Evolutionary conservation across 2,113 vertebrate genomes (phyloP).

Genomic region (Callipepla squamata): DNA sequence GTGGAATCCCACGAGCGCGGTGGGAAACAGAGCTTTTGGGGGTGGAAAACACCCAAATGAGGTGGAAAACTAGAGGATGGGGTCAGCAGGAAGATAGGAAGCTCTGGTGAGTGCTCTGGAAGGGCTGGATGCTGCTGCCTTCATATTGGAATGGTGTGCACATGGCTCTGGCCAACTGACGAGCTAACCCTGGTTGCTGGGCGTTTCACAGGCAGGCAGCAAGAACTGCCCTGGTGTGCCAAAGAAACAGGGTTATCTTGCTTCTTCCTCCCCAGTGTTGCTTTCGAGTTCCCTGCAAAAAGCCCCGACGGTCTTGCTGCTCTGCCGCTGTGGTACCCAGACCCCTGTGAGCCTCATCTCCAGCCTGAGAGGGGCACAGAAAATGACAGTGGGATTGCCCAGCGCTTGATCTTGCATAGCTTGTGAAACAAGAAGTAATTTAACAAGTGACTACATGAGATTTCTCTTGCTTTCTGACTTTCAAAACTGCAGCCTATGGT

Average conservation of each 20-base stretch:
- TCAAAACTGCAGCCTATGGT: constrained; percentile 71
- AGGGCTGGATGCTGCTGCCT: background rate
- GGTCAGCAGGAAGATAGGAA: background rate
- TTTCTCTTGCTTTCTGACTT: constrained; percentile 75
- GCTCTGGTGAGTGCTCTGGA: background rate
- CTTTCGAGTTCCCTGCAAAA: fast-evolving
- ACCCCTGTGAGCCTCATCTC: background rate
- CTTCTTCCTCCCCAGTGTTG: background rate
- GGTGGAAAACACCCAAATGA: background rate
- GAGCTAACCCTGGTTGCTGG: background rate
- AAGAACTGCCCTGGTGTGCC: background rate
- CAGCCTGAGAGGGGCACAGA: background rate
- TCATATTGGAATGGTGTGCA: fast-evolving
- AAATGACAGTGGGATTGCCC: constrained; percentile 19
- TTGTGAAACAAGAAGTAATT: constrained; percentile 69
- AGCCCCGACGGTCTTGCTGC: fast-evolving
- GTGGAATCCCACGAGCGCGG: background rate
- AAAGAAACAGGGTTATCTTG: background rate
- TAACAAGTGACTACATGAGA: constrained; percentile 68
- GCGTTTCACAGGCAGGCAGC: background rate
- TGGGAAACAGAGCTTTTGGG: background rate
- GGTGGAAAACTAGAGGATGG: background rate
- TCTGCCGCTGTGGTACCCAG: background rate
- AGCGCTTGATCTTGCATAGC: constrained; percentile 46
- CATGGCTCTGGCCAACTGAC: background rate